A percentile compares a stretch with the other conserved stretches of the same genome.
Evolutionary conservation across 1,140 invertebrate genomes (phyloP).

Genomic region (Holcopasites calliopsidis): DNA sequence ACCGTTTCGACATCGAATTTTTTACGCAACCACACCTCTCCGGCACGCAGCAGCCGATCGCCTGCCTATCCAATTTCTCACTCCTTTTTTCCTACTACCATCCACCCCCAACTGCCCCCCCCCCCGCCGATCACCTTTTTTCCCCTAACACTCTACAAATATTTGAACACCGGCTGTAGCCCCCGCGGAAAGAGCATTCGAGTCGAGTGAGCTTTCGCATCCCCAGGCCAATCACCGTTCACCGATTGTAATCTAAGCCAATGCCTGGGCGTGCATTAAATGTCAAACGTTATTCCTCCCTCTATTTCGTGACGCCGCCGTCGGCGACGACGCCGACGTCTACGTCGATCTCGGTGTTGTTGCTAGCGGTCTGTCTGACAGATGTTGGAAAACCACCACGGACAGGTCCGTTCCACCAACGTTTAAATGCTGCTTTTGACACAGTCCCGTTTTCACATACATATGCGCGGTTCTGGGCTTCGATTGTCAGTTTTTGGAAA

Average conservation of each 20-base stretch:
- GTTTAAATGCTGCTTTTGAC: constrained; percentile 46
- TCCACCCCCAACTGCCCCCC: background rate
- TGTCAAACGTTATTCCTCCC: constrained; percentile 67
- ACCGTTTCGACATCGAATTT: constrained; percentile 41
- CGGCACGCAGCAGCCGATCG: constrained; percentile 45
- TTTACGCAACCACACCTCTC: constrained; percentile 44
- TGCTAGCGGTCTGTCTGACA: constrained; percentile 19
- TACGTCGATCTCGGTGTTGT: constrained; percentile 21
- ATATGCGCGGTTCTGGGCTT: constrained; percentile 24
- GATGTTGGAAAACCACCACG: constrained; percentile 46
- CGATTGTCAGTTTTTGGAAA: constrained; percentile 3
- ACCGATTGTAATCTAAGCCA: constrained; percentile 66
- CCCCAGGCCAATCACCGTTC: constrained; percentile 58
- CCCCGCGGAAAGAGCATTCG: constrained; percentile 60
- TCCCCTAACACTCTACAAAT: constrained; percentile 65
- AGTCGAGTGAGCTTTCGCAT: constrained; percentile 66
- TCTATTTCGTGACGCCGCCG: constrained; percentile 49
- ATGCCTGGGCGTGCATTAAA: constrained; percentile 66
- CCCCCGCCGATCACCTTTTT: constrained; percentile 56
- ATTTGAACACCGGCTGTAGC: constrained; percentile 59
- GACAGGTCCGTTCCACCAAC: constrained; percentile 40
- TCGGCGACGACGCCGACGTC: constrained; percentile 35
- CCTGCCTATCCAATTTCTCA: constrained; percentile 61
- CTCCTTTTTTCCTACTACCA: constrained; percentile 23
- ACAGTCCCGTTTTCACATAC: constrained; percentile 29